Base-by-base conservation (phyloP, 2,888 invertebrate genomes). In the Agrotis exclamationis region DNA sequence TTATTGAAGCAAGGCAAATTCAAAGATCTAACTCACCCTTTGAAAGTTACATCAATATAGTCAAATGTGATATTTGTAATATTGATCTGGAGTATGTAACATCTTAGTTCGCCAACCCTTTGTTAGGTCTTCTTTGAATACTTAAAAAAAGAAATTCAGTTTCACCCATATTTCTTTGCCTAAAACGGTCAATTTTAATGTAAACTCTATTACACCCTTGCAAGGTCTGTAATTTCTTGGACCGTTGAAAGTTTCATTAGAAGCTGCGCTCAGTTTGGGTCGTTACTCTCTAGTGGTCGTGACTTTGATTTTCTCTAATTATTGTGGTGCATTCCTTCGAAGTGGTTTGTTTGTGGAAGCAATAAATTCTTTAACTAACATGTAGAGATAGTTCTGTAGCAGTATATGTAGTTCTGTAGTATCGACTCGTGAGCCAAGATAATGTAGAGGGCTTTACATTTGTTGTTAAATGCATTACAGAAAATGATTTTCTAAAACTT, bases 81-180 rank as follows among this genome's bases (percentile, higher is more conserved):
- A 65, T 74, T 56, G 28, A 24, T 53, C 48, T 53, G 44, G n/a
- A 53, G 50, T 22, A 18, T 51, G 54, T 63, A 39, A 66, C n/a
- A 20, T 73, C 33, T 69, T 51, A 45, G 20, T 53, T 33, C 56
- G 14, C 53, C 13, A 28, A 39, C 20, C 51, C 18, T 57, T 56
- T 64, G 44, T 50, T 70, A 70, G 72, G 63, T 63, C 48, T 65
- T 59, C 65, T 70, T 60, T 48, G 60, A 76, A 71, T 64, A 50
- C 58, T 64, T n/a, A n/a, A n/a, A n/a, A n/a, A n/a, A n/a, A n/a
- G 50, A 71, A 76, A 83, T 83, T 67, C 39, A 33, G 48, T 33
- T 60, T 56, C 63, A 22, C 14, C 64, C 24, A n/a, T 63, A 58
- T 45, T 62, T 79, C 63, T 79, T 68, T 64, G n/a, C 39, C 62